Percentiles rank a stretch among this genome's conserved stretches.
These are phyloP conservation scores for Crax fasciolata DNA, from an alignment of 2,797 vertebrate species.

Conservation along the genomic window DNA sequence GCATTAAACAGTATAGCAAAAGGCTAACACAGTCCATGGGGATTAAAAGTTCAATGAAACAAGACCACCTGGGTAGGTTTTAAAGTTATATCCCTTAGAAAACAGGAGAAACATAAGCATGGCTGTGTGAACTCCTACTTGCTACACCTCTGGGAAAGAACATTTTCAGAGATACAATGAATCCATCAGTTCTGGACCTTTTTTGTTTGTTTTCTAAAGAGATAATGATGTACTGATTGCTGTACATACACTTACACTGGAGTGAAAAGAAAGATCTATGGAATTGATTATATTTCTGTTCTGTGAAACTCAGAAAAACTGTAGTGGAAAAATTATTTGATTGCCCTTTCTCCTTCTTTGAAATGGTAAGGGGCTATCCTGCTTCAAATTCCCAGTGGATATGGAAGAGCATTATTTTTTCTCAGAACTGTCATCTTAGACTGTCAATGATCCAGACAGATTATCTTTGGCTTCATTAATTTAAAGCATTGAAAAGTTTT, in stretches of 20 bases:
- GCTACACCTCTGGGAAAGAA: neutral
- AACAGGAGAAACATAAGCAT: neutral
- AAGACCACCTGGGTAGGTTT: neutral
- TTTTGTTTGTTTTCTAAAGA: neutral
- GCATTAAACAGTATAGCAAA: neutral
- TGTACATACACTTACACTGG: neutral
- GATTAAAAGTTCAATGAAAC: neutral
- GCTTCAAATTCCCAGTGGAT: neutral
- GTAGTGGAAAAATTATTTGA: neutral
- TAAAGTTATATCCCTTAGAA: neutral
- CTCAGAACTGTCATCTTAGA: neutral
- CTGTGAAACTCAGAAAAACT: neutral
- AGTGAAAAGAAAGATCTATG: neutral
- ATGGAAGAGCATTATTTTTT: neutral
- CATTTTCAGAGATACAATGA: neutral
- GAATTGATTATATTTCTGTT: neutral
- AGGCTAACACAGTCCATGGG: neutral
- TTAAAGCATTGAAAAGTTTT: neutral
- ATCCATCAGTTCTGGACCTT: neutral
- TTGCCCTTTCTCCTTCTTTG: neutral
- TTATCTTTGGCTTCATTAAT: neutral
- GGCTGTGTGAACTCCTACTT: neutral
- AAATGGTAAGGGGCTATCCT: neutral
- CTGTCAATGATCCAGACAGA: neutral
- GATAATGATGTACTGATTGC: neutral